Conservation (phyloP, 2,888 invertebrate species). For the Cyrtodaria siliqua region DNA sequence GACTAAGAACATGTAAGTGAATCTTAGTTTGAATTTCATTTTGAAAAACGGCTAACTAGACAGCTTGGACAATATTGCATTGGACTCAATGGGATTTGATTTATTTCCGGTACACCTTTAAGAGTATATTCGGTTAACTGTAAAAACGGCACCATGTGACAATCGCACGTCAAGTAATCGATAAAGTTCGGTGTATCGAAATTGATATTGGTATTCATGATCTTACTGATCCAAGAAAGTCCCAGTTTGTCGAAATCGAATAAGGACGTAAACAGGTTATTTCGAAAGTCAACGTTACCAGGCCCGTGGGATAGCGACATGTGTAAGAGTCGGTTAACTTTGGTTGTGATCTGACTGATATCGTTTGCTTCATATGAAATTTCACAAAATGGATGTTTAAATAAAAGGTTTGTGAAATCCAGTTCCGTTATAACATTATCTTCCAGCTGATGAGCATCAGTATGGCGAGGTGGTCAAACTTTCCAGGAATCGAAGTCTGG, state of each 20-base stretch:
- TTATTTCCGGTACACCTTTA: no score
- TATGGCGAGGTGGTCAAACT: background rate
- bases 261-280: background rate
- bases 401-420: background rate
- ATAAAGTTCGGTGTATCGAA: background rate
- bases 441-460: background rate
- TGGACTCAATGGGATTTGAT: no score
- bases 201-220: background rate
- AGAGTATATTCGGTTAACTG: background rate
- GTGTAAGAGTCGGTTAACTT: background rate
- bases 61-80: no score
- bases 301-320: background rate
- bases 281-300: background rate
- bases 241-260: conserved; percentile 2
- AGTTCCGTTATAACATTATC: background rate
- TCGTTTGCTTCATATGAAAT: background rate
- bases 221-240: background rate
- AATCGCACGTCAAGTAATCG: background rate
- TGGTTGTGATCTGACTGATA: background rate
- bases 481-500: background rate
- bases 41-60: no score
- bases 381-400: conserved; percentile 3
- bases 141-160: background rate
- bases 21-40: no score
- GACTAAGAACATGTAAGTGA: no score